phyloP scores from a whole-genome alignment of 1,140 invertebrate species.

The Goniozus legneri region DNA sequence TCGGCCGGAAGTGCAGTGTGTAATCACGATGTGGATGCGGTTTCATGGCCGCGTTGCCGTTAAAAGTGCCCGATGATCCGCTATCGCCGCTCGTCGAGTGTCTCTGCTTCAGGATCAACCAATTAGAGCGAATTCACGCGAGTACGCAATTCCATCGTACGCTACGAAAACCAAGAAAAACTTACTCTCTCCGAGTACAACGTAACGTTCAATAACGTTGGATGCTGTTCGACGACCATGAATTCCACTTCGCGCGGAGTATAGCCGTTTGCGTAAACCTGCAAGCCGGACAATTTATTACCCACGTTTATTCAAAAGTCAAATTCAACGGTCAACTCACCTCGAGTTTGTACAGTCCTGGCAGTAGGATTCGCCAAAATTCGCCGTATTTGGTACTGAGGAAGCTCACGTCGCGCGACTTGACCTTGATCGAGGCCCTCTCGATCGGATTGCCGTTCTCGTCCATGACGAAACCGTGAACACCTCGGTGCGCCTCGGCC shows the following conservation, averaged over 20 bases:
- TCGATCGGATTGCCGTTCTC: slow-evolving; percentile 77
- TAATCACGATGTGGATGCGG: slow-evolving; percentile 51
- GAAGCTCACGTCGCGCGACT: slow-evolving; percentile 82
- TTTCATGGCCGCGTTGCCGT: slow-evolving; percentile 29
- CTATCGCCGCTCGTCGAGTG: slow-evolving; percentile 31
- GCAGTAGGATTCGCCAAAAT: slow-evolving; percentile 85
- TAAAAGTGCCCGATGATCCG: slow-evolving; percentile 27
- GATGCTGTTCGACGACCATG: slow-evolving; percentile 79
- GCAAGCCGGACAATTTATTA: slow-evolving; percentile 23
- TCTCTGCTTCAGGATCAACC: slow-evolving; percentile 26
- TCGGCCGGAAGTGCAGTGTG: slow-evolving; percentile 41
- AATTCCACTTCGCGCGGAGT: slow-evolving; percentile 80
- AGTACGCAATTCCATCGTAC: neutral
- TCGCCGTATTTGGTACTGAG: slow-evolving; percentile 89
- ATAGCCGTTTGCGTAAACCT: slow-evolving; percentile 83
- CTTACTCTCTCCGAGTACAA: slow-evolving; percentile 76
- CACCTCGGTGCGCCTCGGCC: slow-evolving; percentile 83
- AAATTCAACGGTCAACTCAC: slow-evolving; percentile 50
- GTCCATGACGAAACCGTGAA: slow-evolving; percentile 80
- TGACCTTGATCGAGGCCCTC: slow-evolving; percentile 78
- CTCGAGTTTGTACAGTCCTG: slow-evolving; percentile 80
- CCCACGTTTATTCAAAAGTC: slow-evolving; percentile 1
- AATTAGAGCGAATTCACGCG: neutral
- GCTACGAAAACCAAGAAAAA: no score
- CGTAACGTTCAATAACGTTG: slow-evolving; percentile 81